phyloP scores from a whole-genome alignment of 1,140 invertebrate genomes.

The Diorhabda elongata region DNA sequence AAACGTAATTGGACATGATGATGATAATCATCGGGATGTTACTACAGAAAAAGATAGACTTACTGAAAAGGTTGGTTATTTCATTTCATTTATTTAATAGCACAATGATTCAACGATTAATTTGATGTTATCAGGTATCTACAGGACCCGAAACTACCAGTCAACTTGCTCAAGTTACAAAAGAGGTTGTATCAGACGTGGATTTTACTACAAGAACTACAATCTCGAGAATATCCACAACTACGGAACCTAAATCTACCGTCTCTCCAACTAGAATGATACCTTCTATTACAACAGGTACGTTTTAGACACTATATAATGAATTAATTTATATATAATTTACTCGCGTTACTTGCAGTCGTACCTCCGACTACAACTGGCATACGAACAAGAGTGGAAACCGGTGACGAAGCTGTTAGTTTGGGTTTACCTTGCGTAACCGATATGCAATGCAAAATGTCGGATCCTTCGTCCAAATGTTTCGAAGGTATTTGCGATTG shows the following conservation, averaged over 20 bases:
- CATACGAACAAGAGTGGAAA: constrained; percentile 48
- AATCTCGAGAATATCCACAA: constrained; percentile 46
- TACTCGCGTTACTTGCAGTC: constrained; percentile 18
- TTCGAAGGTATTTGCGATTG: constrained; percentile 79
- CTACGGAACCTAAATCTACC: constrained; percentile 46
- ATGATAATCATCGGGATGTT: not conserved
- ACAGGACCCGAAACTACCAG: constrained; percentile 38
- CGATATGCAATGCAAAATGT: constrained; percentile 72
- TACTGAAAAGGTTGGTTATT: not conserved
- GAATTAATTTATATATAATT: not conserved
- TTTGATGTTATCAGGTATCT: not conserved
- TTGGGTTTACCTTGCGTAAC: constrained; percentile 71
- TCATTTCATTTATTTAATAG: not conserved
- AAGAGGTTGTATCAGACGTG: constrained; percentile 25
- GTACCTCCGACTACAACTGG: constrained; percentile 30
- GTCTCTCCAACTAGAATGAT: constrained; percentile 17
- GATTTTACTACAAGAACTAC: constrained; percentile 48
- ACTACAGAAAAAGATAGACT: not conserved
- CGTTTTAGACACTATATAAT: constrained; percentile 4
- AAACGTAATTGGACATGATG: constrained; percentile 24
- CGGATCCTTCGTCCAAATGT: constrained; percentile 74
- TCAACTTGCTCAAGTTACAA: constrained; percentile 31
- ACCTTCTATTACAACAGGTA: constrained; percentile 24
- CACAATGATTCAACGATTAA: not conserved
- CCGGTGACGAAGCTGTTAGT: constrained; percentile 60